These are phyloP conservation scores for Falco naumanni DNA, from an alignment of 2,797 vertebrate genomes.

Conservation along the genomic window DNA sequence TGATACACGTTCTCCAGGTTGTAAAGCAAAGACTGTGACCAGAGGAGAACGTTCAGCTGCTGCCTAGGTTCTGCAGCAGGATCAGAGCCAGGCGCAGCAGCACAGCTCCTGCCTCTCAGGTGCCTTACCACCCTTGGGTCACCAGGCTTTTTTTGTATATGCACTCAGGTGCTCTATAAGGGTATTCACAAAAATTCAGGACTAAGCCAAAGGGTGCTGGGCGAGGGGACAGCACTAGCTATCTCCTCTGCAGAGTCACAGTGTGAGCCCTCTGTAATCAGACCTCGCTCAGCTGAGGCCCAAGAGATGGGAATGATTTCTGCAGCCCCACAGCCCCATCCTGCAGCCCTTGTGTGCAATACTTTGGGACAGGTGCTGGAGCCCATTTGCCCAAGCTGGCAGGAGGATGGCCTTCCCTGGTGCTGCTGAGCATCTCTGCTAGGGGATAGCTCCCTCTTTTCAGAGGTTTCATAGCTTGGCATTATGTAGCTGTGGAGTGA, in stretches of 20 bases:
- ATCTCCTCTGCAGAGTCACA: neutral
- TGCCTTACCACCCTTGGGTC: neutral
- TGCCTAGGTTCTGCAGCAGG: neutral
- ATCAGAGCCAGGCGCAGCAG: fast-evolving
- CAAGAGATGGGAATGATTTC: neutral
- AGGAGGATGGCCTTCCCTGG: neutral
- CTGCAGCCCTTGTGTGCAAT: neutral
- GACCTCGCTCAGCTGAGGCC: neutral
- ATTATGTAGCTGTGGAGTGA: neutral
- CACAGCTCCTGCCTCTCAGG: neutral
- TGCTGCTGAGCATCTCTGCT: neutral
- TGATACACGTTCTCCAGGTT: neutral
- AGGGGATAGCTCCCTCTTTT: neutral
- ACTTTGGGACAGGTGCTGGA: neutral
- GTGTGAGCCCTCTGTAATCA: neutral
- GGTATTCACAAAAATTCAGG: neutral
- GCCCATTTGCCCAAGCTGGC: neutral
- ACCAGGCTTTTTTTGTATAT: neutral
- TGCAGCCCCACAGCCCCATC: neutral
- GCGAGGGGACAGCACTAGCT: neutral
- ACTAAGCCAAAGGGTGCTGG: neutral
- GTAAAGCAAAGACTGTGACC: neutral
- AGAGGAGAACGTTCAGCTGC: neutral
- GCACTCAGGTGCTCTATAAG: neutral
- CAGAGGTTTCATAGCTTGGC: neutral